These are phyloP conservation scores for Drosophila ercepeae DNA, from an alignment of 1,140 invertebrate species.

Conservation along the genomic window DNA sequence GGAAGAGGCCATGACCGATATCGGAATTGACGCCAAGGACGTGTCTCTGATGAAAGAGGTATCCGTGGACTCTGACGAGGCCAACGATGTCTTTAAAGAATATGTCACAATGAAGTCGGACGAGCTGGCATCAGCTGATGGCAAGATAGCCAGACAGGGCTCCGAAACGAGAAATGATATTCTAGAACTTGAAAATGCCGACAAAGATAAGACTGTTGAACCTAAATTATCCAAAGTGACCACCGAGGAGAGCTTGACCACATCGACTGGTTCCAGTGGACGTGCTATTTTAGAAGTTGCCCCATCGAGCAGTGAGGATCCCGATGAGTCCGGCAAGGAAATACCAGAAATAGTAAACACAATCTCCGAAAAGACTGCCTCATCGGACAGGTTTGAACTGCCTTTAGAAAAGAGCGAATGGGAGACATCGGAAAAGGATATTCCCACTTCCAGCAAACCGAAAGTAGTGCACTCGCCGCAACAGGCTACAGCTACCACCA, in stretches of 20 bases:
- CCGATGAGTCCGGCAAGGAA: constrained; percentile 69
- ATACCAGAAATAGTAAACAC: constrained; percentile 66
- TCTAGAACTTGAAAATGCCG: constrained; percentile 67
- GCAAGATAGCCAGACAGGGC: constrained; percentile 69
- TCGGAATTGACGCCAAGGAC: constrained; percentile 69
- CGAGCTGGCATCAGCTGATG: constrained; percentile 31
- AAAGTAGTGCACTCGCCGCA: constrained; percentile 83
- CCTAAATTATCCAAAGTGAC: constrained; percentile 64
- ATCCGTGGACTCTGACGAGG: constrained; percentile 77
- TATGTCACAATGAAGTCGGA: constrained; percentile 71
- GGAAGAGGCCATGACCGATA: constrained; percentile 43
- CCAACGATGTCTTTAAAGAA: constrained; percentile 74
- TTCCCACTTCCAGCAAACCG: constrained; percentile 58
- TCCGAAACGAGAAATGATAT: constrained; percentile 80
- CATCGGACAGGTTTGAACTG: constrained; percentile 60
- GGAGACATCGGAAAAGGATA: constrained; percentile 79
- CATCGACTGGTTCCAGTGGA: constrained; percentile 69
- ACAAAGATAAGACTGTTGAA: constrained; percentile 59
- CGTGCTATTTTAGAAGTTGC: constrained; percentile 58
- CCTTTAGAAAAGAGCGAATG: constrained; percentile 79
- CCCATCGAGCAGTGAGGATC: constrained; percentile 70
- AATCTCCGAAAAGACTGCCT: constrained; percentile 55
- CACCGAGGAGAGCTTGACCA: constrained; percentile 69
- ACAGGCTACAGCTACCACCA: constrained; percentile 64
- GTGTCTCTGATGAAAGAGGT: constrained; percentile 74